Percentiles rank a stretch among this genome's conserved stretches.
Evolutionary conservation across 2,113 vertebrate genomes (phyloP).

Genomic region (Solea solea): DNA sequence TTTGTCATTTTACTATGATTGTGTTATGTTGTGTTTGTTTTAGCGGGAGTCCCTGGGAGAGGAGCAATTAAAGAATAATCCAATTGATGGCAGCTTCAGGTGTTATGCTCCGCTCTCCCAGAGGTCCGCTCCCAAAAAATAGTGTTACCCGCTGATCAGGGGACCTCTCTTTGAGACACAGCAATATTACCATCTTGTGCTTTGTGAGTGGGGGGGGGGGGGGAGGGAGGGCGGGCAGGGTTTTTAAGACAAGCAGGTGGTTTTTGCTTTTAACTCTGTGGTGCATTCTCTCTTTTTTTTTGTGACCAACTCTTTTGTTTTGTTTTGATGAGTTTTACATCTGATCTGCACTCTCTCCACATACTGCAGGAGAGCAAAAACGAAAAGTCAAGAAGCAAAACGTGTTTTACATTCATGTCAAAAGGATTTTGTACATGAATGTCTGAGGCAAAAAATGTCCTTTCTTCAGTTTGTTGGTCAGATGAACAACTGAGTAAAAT

Average conservation of each 20-base stretch:
- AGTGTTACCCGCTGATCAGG: conserved; percentile 70
- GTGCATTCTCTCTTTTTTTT: conserved; percentile 73
- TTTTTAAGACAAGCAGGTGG: conserved; percentile 66
- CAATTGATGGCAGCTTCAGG: conserved; percentile 81
- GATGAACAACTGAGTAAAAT: conserved; percentile 78
- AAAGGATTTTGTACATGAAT: conserved; percentile 73
- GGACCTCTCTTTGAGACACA: conserved; percentile 79
- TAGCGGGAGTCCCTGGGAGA: conserved; percentile 74
- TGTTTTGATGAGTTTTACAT: conserved; percentile 63
- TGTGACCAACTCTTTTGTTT: conserved; percentile 78
- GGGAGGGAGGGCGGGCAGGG: conserved; percentile 65
- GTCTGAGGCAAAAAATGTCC: conserved; percentile 81
- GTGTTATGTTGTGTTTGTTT: conserved; percentile 68
- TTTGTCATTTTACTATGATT: conserved; percentile 63
- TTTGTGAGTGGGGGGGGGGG: conserved; percentile 71
- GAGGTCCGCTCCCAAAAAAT: conserved; percentile 63
- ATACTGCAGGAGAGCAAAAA: conserved; percentile 73
- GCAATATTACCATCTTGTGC: conserved; percentile 86
- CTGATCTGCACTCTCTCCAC: conserved; percentile 76
- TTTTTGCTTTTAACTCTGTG: conserved; percentile 80
- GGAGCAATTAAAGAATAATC: conserved; percentile 75
- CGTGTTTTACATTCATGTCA: conserved; percentile 82
- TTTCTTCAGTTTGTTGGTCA: conserved; percentile 81
- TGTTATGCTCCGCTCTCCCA: conserved; percentile 70
- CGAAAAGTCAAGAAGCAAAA: conserved; percentile 13